Evolutionary conservation across 1,140 invertebrate genomes (phyloP).

Genomic region (Listronotus oregonensis): DNA sequence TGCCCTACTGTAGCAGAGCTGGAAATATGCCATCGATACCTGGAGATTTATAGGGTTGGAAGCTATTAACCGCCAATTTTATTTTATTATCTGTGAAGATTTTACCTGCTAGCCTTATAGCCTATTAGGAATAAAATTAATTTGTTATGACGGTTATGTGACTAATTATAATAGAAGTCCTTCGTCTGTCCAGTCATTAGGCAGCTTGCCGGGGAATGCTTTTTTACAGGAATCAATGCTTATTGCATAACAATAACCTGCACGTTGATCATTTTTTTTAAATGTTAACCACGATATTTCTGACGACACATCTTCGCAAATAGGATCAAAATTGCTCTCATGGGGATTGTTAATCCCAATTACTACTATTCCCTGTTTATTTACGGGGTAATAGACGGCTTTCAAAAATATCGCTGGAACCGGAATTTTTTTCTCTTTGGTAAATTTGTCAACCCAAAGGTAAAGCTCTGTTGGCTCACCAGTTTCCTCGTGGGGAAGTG

Average conservation of each 20-base stretch:
- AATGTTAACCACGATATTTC: conserved; percentile 58
- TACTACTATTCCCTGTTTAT: conserved; percentile 62
- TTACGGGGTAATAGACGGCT: conserved; percentile 62
- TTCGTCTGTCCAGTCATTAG: no score
- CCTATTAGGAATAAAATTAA: no score
- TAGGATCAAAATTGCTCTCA: conserved; percentile 50
- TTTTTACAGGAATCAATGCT: no score
- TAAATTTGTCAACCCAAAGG: conserved; percentile 56
- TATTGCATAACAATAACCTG: conserved; percentile 70
- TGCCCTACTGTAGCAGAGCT: no score
- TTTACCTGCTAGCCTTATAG: no score
- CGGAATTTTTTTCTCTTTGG: conserved; percentile 56
- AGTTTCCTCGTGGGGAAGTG: conserved; percentile 56
- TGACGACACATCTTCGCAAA: conserved; percentile 63
- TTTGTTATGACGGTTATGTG: no score
- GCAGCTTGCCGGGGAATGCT: no score
- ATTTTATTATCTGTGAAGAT: no score
- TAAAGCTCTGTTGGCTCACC: conserved; percentile 56
- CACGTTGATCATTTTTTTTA: conserved; percentile 52
- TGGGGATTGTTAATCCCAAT: conserved; percentile 71
- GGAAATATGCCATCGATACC: no score
- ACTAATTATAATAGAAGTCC: no score
- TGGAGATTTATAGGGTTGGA: no score
- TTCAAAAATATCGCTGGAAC: conserved; percentile 67
- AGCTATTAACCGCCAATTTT: no score